A percentile compares a stretch with the other conserved stretches of the same genome.
Evolutionary conservation across 2,888 invertebrate species (phyloP).

Genomic region (Cryptocephalus primarius): DNA sequence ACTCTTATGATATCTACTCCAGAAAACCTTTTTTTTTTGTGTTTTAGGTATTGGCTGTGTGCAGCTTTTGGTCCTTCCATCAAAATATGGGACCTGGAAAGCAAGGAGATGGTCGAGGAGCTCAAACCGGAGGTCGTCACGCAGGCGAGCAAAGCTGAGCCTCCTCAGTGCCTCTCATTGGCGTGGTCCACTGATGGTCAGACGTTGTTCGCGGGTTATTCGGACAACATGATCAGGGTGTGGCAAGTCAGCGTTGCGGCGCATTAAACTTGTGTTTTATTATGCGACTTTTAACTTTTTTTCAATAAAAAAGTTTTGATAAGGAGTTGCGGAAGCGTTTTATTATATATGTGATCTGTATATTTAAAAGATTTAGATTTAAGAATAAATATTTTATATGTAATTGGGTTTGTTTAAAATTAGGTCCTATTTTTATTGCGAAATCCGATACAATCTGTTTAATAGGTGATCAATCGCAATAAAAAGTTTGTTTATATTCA

Average conservation of each 20-base stretch:
- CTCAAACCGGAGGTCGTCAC: constrained; percentile 86
- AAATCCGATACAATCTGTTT: too few species aligned
- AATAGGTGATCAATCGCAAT: too few species aligned
- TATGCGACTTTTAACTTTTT: background rate
- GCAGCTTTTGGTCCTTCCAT: constrained; percentile 97
- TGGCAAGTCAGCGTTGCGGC: constrained; percentile 94
- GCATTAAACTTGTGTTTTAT: constrained; percentile 34
- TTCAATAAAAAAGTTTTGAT: background rate
- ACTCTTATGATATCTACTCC: background rate
- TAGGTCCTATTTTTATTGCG: too few species aligned
- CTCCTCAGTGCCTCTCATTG: constrained; percentile 91
- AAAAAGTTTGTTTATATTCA: too few species aligned
- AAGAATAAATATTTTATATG: too few species aligned
- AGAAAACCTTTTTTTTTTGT: constrained; percentile 5
- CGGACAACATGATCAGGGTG: constrained; percentile 94
- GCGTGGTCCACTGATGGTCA: constrained; percentile 99
- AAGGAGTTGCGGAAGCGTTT: background rate
- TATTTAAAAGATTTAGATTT: too few species aligned
- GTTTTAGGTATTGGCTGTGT: constrained; percentile 83
- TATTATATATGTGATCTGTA: background rate
- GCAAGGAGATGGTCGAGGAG: constrained; percentile 98
- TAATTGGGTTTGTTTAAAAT: too few species aligned
- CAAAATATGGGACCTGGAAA: constrained; percentile 99
- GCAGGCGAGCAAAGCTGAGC: constrained; percentile 70
- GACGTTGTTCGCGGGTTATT: constrained; percentile 97